Base-by-base conservation (phyloP, 2,888 invertebrate species). In the Epiperipatus broadwayi region DNA sequence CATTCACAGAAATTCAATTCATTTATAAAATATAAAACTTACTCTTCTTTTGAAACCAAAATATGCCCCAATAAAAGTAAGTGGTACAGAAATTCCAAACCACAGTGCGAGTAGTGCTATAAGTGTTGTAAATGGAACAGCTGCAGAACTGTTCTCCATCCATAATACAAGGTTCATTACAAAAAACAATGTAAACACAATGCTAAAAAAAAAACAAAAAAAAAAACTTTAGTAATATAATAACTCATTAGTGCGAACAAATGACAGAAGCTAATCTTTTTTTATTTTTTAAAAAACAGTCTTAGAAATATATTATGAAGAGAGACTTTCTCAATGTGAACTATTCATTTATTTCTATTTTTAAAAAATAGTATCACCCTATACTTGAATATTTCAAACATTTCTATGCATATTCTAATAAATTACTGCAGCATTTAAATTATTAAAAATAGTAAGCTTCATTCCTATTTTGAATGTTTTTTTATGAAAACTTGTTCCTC, bases 11-110 rank as follows among this genome's bases (percentile, higher is more conserved):
- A 27, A 19, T 21, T 4, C 10, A 27, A 10, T n/a, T 4, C 25
- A 35, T 14, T 4, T 3, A 16, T 14, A 39, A 20, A 25, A 25
- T 14, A 25, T 12, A n/a, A 29, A 22, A 62, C 68, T 68, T 62
- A 87, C 87, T 66, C 85, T 68, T 66, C 89, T 91, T 54, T 89
- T 78, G 64, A 93, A 99, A 44, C 97, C 97, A 62, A 97, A 91
- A 65, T 89, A 93, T 30, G 97, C 85, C 20, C 97, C 97, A 47
- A 93, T 75, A 60, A 97, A 97, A 2, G 93, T 93, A 44, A 97
- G 69, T 2, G 97, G 97, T 43, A 93, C 85, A 1, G 93, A 91
- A n/a, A 99, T 85, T 37, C 89, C 78, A 62, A 93, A 81, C 97
- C 97, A 97, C 19, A 97, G 70, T 1, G 87, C 83, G 43, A 97